phyloP scores from a whole-genome alignment of 2,113 vertebrate species.

The Campylomormyrus tamandua region DNA sequence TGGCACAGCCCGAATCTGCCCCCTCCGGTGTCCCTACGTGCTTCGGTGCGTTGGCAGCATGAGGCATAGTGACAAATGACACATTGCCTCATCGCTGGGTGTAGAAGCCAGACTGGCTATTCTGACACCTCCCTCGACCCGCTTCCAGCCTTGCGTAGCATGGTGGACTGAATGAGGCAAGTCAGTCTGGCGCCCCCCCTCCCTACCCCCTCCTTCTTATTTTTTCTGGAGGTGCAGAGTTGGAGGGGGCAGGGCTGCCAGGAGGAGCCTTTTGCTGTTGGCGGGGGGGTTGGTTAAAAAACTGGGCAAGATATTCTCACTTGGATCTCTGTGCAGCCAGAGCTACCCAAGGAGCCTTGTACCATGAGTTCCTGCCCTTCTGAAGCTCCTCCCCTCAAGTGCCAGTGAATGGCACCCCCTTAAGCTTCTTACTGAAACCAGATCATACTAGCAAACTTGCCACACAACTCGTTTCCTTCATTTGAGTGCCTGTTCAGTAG shows the following conservation, averaged over 20 bases:
- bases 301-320: not conserved
- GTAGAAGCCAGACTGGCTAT: not conserved
- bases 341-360: not conserved
- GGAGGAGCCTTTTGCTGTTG: not conserved
- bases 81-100: conserved; percentile 23
- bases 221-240: not conserved
- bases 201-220: not conserved
- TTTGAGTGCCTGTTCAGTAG: not conserved
- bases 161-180: conserved; percentile 13
- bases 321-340: not conserved
- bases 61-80: conserved; percentile 30
- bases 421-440: not conserved
- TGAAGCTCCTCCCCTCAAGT: not conserved
- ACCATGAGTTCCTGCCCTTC: not conserved
- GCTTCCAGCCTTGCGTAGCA: not conserved
- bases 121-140: conserved; percentile 1
- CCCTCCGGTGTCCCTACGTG: conserved; percentile 27
- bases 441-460: not conserved
- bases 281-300: not conserved
- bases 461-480: not conserved
- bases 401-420: not conserved
- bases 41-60: conserved; percentile 26
- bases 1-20: not conserved
- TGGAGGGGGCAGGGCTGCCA: conserved; percentile 31
- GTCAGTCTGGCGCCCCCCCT: not conserved